Percentiles rank a stretch among this genome's conserved stretches.
Evolutionary conservation across 2,888 invertebrate species (phyloP).

Genomic region (Micropterix aruncella): DNA sequence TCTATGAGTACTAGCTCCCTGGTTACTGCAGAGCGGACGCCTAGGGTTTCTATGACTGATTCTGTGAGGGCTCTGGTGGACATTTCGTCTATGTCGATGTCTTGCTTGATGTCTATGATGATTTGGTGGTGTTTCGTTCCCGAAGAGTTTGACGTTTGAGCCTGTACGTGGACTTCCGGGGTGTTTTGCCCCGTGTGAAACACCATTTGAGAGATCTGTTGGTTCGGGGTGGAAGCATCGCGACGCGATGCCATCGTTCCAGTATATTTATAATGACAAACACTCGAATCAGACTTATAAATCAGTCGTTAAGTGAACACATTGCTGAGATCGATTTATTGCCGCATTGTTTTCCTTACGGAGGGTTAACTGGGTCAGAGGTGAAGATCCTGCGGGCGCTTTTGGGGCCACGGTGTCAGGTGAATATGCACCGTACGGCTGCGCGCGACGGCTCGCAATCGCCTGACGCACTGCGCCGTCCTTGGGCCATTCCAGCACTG

Average conservation of each 20-base stretch:
- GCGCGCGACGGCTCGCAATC: not conserved
- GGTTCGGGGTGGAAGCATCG: slow-evolving; percentile 12
- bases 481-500: not conserved
- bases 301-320: not conserved
- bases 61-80: slow-evolving; percentile 35
- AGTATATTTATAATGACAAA: not conserved
- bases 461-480: not conserved
- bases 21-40: slow-evolving; percentile 28
- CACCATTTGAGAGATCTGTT: slow-evolving; percentile 1
- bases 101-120: slow-evolving; percentile 37
- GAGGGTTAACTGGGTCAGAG: slow-evolving; percentile 31
- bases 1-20: slow-evolving; percentile 26
- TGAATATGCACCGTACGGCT: not conserved
- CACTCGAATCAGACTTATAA: not conserved
- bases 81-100: slow-evolving; percentile 26
- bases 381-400: slow-evolving; percentile 19
- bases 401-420: not conserved
- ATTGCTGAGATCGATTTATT: not conserved
- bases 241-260: slow-evolving; percentile 24
- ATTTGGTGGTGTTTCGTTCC: slow-evolving; percentile 34
- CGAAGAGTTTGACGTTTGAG: slow-evolving; percentile 26
- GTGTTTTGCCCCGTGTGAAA: slow-evolving; percentile 14
- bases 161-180: slow-evolving; percentile 32
- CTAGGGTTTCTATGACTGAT: slow-evolving; percentile 35
- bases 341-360: no score